Base-by-base conservation (phyloP, 1,140 invertebrate genomes). In the Ditylenchus dipsaci region DNA sequence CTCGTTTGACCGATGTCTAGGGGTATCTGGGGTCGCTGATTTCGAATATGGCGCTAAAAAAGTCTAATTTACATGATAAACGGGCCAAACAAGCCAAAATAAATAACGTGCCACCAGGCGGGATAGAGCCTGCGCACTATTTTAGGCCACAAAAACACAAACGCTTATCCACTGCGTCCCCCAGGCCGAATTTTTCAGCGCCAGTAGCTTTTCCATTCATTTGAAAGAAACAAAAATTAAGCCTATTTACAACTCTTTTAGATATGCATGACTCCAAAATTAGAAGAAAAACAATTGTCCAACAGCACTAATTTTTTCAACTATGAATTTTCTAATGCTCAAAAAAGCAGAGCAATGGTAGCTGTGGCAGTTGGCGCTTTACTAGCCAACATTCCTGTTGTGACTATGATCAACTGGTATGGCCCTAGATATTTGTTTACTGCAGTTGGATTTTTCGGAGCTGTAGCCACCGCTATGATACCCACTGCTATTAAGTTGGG, bases 381-480 rank as follows among this genome's bases (percentile, higher is more conserved):
- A 26, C 8, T 53, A 8, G 49, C 49, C 49, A 53, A 53, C 23
- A 19, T 26, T 21, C 49, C 71, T 1, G 65, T 72, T 58, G 62
- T 72, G 11, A 72, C 56, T 30, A 1, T 72, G 1, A 72, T 72
- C 30, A 73, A 72, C 60, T 57, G 60, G 53, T 72, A 72, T 58
- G 71, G 71, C 68, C n/a, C 71, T 38, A 33, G 71, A 33, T 65
- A 72, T 53, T 42, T 72, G 19, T 72, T 72, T 58, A 72, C 71
- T 21, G 71, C 49, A 8, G 71, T 73, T 30, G 71, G 71, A 7
- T 61, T 72, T 13, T 73, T 73, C 43, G 68, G 68, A 15, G 71
- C 71, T n/a, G 13, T 68, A 38, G 70, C 71, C 27, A 72, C 71
- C 29, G 71, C 71, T 29, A 43, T 73, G 15, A 67, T 72, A 38